Percentiles rank a stretch among this genome's conserved stretches.
Evolutionary conservation across 2,888 invertebrate species (phyloP).

Genomic region (Gonocerus acuteangulatus): DNA sequence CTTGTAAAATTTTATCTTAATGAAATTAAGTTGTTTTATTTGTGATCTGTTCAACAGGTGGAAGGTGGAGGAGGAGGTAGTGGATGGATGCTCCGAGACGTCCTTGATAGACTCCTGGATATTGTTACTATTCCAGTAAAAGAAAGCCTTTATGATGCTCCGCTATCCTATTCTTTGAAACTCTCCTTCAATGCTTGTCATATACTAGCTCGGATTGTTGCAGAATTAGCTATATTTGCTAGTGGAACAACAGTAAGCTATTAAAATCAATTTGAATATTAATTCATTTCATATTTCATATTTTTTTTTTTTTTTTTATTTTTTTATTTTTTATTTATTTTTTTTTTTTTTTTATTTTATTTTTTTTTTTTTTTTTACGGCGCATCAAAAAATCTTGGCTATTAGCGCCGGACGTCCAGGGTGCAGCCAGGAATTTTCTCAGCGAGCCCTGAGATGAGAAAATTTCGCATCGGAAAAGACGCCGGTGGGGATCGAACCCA

Average conservation of each 20-base stretch:
- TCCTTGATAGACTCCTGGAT: constrained; percentile 71
- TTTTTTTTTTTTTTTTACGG: background rate
- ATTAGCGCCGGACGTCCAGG: too few species aligned
- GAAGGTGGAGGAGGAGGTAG: constrained; percentile 43
- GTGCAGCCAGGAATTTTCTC: too few species aligned
- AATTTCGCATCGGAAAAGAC: too few species aligned
- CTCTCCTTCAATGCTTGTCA: constrained; percentile 63
- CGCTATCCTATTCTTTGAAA: constrained; percentile 45
- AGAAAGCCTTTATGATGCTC: constrained; percentile 48
- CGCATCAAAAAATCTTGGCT: too few species aligned
- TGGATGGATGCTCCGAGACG: constrained; percentile 68
- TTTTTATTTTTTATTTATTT: background rate
- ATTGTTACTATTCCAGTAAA: constrained; percentile 72
- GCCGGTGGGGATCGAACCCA: too few species aligned
- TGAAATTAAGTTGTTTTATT: too few species aligned
- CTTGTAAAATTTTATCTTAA: too few species aligned
- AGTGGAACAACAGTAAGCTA: constrained; percentile 60
- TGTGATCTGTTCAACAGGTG: constrained; percentile 41
- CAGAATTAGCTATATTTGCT: constrained; percentile 76
- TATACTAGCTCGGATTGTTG: constrained; percentile 71
- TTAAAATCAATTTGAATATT: too few species aligned
- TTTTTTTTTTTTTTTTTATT: too few species aligned
- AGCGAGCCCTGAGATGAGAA: too few species aligned
- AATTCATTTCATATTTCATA: background rate
- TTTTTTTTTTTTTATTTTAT: constrained; percentile 25